Conservation (phyloP, 2,888 invertebrate genomes). For the Diloba caeruleocephala region DNA sequence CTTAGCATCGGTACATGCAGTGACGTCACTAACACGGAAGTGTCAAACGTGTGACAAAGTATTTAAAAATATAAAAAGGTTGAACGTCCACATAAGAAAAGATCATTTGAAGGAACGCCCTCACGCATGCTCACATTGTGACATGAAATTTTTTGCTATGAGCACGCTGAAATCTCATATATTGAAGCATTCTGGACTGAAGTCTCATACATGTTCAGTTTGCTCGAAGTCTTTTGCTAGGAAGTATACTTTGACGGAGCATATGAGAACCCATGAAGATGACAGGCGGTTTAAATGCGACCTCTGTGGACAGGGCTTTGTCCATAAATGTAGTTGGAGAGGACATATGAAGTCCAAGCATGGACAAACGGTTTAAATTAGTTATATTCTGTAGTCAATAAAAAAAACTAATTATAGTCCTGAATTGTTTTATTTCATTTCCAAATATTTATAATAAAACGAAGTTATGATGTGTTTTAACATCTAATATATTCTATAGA, state of each 20-base stretch:
- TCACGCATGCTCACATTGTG: constrained; percentile 44
- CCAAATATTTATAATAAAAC: too few relatives aligned
- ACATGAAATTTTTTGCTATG: constrained; percentile 44
- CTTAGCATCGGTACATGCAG: constrained; percentile 66
- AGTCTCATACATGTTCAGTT: constrained; percentile 68
- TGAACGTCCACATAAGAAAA: constrained; percentile 78
- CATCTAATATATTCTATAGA: too few relatives aligned
- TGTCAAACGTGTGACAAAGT: constrained; percentile 82
- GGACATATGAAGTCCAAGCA: constrained; percentile 58
- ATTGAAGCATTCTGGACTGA: constrained; percentile 72
- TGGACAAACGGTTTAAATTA: constrained; percentile 31
- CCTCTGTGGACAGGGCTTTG: constrained; percentile 62
- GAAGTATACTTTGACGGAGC: constrained; percentile 58
- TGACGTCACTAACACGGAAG: constrained; percentile 56
- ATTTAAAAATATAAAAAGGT: constrained; percentile 78
- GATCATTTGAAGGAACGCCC: constrained; percentile 62
- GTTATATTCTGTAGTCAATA: constrained; percentile 11
- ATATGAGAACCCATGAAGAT: constrained; percentile 65
- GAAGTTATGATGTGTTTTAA: too few relatives aligned
- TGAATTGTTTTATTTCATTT: constrained; percentile 15
- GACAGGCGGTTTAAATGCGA: constrained; percentile 59
- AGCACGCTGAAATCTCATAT: constrained; percentile 72
- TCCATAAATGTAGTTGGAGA: constrained; percentile 65
- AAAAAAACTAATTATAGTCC: constrained; percentile 1
- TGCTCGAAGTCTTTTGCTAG: constrained; percentile 69